Evolutionary conservation across 2,113 vertebrate genomes (phyloP).

Genomic region (Anguilla rostrata): DNA sequence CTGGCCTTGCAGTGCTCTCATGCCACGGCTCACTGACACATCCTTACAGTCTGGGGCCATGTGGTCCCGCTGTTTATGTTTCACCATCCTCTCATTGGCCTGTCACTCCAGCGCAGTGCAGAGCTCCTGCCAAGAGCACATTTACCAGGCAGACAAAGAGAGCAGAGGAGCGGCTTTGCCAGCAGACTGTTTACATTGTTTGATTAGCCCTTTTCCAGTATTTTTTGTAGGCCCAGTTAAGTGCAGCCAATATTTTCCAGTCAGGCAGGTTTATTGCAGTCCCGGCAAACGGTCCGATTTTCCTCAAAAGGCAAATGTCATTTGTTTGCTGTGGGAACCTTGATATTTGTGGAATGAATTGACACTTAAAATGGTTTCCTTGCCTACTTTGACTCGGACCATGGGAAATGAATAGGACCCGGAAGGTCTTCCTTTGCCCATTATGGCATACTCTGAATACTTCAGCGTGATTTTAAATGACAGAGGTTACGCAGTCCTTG

Average conservation of each 20-base stretch:
- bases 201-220: constrained; percentile 2
- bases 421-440: not conserved
- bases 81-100: not conserved
- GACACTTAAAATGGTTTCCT: not conserved
- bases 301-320: constrained; percentile 2
- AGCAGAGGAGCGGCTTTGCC: not conserved
- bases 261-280: not conserved
- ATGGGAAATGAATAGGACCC: not conserved
- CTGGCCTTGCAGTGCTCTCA: not conserved
- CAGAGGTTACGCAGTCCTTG: not conserved
- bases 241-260: not conserved
- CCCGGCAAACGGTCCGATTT: not conserved
- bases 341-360: not conserved
- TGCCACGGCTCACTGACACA: not conserved
- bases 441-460: constrained; percentile 2
- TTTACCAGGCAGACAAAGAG: not conserved
- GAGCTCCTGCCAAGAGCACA: not conserved
- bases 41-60: not conserved
- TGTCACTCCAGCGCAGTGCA: not conserved
- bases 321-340: constrained; percentile 12
- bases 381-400: not conserved
- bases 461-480: not conserved
- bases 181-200: constrained; percentile 14
- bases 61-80: not conserved
- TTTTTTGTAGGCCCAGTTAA: not conserved